These are phyloP conservation scores for Rafetus swinhoei DNA, from an alignment of 2,113 vertebrate genomes.

Conservation along the genomic window DNA sequence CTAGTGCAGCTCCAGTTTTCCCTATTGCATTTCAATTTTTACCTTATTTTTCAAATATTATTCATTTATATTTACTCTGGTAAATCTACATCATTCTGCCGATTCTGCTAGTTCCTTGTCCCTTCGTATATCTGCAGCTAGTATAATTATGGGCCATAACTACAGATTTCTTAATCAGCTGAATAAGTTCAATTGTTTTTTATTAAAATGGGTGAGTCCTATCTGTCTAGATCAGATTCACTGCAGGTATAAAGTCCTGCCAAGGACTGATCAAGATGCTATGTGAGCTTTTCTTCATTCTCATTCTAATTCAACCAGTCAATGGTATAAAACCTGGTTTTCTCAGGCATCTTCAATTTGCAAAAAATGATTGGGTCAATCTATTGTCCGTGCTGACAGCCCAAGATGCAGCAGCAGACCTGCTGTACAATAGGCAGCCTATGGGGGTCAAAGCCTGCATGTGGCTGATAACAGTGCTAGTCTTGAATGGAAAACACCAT, in stretches of 20 bases:
- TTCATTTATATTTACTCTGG: neutral
- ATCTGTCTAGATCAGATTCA: slow-evolving; percentile 19
- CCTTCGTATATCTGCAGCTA: slow-evolving; percentile 20
- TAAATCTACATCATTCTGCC: neutral
- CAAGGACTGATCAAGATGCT: neutral
- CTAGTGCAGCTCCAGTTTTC: neutral
- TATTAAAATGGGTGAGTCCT: neutral
- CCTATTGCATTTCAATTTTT: neutral
- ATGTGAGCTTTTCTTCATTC: neutral
- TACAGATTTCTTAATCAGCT: neutral
- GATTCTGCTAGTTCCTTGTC: neutral
- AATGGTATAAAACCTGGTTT: slow-evolving; percentile 29
- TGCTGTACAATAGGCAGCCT: slow-evolving; percentile 61
- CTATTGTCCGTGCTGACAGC: slow-evolving; percentile 69
- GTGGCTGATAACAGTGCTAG: slow-evolving; percentile 67
- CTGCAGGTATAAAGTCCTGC: slow-evolving; percentile 1
- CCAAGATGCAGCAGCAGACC: slow-evolving; percentile 54
- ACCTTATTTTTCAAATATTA: neutral
- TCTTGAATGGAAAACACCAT: slow-evolving; percentile 63
- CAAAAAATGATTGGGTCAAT: slow-evolving; percentile 62
- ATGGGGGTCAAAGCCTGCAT: slow-evolving; percentile 66
- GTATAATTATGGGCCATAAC: neutral
- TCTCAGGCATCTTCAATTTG: slow-evolving; percentile 37
- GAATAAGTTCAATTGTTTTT: neutral
- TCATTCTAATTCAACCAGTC: neutral